Evolutionary conservation across 2,888 invertebrate genomes (phyloP), one percentile per base, ranked within the genome.

Genomic region (Herminia tarsipennalis): DNA sequence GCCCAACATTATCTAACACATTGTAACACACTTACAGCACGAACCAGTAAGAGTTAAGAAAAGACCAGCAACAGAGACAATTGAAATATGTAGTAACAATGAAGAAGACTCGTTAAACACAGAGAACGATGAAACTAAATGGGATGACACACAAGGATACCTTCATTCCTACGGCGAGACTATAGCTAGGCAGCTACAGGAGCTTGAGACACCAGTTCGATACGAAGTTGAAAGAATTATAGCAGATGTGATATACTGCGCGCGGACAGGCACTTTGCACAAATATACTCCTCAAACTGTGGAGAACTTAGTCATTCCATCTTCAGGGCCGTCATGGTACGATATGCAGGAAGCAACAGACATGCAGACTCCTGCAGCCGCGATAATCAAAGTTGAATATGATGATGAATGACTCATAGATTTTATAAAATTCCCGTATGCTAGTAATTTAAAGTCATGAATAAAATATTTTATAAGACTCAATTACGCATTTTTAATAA

Each of bases 151-250:
- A 18, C 10, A 13, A 3, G 30, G 25, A 1, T 37, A 20, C 16
- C 9, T 30, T 3, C 17, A 30, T 1, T 3, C 30, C 1, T 44
- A 28, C 12, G 44, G 14, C 6, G 10, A 32, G 9, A 33, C 44
- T 1, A 27, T 44, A 3, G 37, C 44, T n/a, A 38, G 4, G 9
- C 37, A 44, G 10, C 9, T 38, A 14, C 27, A 9, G 22, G 38
- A 44, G 33, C 33, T 44, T 1, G 38, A 44, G 6, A 27, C 21
- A 4, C 5, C 28, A 25, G 37, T 33, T n/a, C 40, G 65, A 20
- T 64, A 50, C 16, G 53, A 64, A 2, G 49, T 56, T 5, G 60
- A 60, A 33, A 60, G 60, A 44, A 46, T 64, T 5, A 60, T 60
- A 5, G 49, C 65, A 9, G 65, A 60, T 6, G 50, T 60, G n/a